Percentiles rank a stretch among this genome's conserved stretches.
These are phyloP conservation scores for Macrophya alboannulata DNA, from an alignment of 2,888 invertebrate genomes.

Conservation along the genomic window DNA sequence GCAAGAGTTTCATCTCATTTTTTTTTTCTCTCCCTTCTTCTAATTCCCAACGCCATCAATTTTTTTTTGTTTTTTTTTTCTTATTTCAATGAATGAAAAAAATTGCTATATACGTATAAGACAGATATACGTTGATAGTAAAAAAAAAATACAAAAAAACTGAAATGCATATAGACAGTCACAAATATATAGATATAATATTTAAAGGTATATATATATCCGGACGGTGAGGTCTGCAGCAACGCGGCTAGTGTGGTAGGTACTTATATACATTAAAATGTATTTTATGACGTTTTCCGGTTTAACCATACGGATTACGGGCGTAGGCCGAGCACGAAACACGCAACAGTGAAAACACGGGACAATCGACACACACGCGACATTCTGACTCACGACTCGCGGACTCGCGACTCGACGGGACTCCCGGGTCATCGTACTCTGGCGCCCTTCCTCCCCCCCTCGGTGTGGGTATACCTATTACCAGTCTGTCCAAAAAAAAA, in stretches of 20 bases:
- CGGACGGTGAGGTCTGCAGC: not conserved
- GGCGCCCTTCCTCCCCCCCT: slow-evolving; percentile 28
- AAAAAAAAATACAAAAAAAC: not conserved
- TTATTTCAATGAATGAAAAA: no score
- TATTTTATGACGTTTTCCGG: slow-evolving; percentile 73
- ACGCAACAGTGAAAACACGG: slow-evolving; percentile 31
- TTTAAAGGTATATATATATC: slow-evolving; percentile 14
- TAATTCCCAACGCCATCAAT: not conserved
- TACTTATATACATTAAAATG: slow-evolving; percentile 61
- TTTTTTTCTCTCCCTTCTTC: not conserved
- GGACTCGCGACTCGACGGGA: not conserved
- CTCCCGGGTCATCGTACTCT: slow-evolving; percentile 39
- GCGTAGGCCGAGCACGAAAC: slow-evolving; percentile 23
- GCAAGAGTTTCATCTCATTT: not conserved
- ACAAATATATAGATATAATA: not conserved
- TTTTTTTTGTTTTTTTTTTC: not conserved
- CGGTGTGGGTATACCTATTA: not conserved
- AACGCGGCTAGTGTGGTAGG: slow-evolving; percentile 8
- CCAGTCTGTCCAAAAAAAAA: not conserved
- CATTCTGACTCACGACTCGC: slow-evolving; percentile 47
- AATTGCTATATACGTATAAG: no score
- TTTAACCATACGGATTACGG: slow-evolving; percentile 54
- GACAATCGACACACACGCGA: slow-evolving; percentile 45
- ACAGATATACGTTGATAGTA: not conserved
- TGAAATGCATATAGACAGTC: not conserved